Base-by-base conservation (phyloP, 2,797 vertebrate species). In the Sphenodon punctatus region DNA sequence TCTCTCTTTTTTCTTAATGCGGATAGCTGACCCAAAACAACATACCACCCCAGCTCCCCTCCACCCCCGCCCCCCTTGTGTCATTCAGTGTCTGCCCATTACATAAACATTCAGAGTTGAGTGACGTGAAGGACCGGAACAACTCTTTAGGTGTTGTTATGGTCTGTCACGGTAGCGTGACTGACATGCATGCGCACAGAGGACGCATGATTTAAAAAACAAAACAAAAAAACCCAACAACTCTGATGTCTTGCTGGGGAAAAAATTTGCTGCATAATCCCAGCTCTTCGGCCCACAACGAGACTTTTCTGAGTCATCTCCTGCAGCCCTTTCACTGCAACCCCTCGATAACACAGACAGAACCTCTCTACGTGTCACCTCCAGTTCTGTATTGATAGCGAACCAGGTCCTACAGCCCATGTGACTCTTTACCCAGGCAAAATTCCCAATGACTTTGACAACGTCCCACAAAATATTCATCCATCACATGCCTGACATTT, bases 121-220 rank as follows among this genome's bases (percentile, higher is more conserved):
- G 86, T 88, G 83, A 84, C 42, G 1, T 75, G 72, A 87, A 63
- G 80, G 75, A 84, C 1, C 11, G 66, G 77, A 85, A 87, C 80
- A 80, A 80, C 85, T 93, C 68, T 89, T 86, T 88, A 84, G 85
- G 78, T 82, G 84, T 89, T 59, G 19, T 83, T 84, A 82, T 80
- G 87, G 79, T 87, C 85, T 80, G 76, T 70, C 19, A 15, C 84
- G 84, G 82, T 86, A 83, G 70, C 22, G 43, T 3, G 4, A 39
- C 76, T 75, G 75, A 79, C 48, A 60, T 71, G 73, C 66, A 17
- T 8, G 17, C 1, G 1, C 63, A 72, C 65, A 80, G 70, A 59
- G 39, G 51, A 42, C 56, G 67, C 74, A 56, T 75, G 75, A 85
- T 73, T 17, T 67, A 39, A 32, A 42, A 42, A 42, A 41, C 41